phyloP scores from a whole-genome alignment of 2,888 invertebrate species.

The Pachliopta kotzebuea region DNA sequence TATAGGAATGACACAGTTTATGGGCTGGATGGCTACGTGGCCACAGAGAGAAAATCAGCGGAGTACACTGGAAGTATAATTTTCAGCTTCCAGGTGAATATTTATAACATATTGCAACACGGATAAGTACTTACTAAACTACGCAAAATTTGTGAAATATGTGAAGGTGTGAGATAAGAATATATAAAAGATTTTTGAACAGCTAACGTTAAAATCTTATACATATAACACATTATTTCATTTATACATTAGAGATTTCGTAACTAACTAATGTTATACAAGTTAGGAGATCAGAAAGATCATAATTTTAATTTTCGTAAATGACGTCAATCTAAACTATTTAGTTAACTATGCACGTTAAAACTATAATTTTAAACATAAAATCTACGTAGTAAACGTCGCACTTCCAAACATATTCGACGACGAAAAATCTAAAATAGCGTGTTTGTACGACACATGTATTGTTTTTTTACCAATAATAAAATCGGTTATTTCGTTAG shows the following conservation, averaged over 20 bases:
- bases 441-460: not conserved
- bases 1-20: too few species aligned
- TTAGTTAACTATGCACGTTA: constrained; percentile 9
- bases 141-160: not conserved
- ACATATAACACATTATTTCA: constrained; percentile 1
- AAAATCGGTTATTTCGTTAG: not conserved
- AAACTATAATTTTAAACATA: constrained; percentile 10
- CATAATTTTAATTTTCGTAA: not conserved
- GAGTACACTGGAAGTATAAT: not conserved
- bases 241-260: constrained; percentile 2
- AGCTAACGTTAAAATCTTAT: constrained; percentile 2
- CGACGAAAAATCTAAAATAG: not conserved
- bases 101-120: not conserved
- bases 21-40: too few species aligned
- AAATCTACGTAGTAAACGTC: not conserved
- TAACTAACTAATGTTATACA: constrained; percentile 14
- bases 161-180: not conserved
- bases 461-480: not conserved
- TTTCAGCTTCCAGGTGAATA: not conserved
- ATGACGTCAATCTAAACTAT: constrained; percentile 25
- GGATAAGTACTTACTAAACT: not conserved
- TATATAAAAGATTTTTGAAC: constrained; percentile 1
- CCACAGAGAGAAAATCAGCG: not conserved
- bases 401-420: not conserved
- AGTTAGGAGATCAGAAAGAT: not conserved